Conservation (phyloP, 2,888 invertebrate species). For the Oscheius sp. region DNA sequence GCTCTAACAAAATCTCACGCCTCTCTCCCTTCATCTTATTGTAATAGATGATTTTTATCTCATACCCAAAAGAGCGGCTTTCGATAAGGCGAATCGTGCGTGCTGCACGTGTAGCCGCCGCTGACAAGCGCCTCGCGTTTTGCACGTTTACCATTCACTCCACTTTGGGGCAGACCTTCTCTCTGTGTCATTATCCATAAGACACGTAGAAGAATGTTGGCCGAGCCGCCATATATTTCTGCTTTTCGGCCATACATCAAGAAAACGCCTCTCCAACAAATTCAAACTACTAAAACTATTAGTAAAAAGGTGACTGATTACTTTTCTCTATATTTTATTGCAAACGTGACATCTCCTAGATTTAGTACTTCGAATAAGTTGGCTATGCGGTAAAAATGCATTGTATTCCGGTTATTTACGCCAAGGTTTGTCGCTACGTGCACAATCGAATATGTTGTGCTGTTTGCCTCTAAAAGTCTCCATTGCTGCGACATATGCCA, state of each 20-base stretch:
- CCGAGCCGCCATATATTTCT: slow-evolving; percentile 7
- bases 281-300: no score
- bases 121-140: slow-evolving; percentile 29
- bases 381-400: neutral
- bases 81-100: slow-evolving; percentile 33
- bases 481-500: neutral
- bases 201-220: slow-evolving; percentile 10
- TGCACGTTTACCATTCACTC: slow-evolving; percentile 23
- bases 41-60: slow-evolving; percentile 20
- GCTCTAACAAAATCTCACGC: no score
- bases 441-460: slow-evolving; percentile 22
- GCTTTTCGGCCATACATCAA: slow-evolving; percentile 23
- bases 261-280: slow-evolving; percentile 8
- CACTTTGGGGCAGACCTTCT: slow-evolving; percentile 19
- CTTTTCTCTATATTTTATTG: no score
- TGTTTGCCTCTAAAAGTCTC: slow-evolving; percentile 19
- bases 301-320: no score
- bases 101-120: slow-evolving; percentile 27
- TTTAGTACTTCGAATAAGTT: neutral
- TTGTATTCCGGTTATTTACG: neutral
- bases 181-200: neutral
- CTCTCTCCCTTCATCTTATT: neutral
- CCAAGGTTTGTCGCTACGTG: slow-evolving; percentile 22
- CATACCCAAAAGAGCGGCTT: slow-evolving; percentile 9
- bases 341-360: no score